Conservation (phyloP, 2,113 vertebrate species). For the Podiceps cristatus region DNA sequence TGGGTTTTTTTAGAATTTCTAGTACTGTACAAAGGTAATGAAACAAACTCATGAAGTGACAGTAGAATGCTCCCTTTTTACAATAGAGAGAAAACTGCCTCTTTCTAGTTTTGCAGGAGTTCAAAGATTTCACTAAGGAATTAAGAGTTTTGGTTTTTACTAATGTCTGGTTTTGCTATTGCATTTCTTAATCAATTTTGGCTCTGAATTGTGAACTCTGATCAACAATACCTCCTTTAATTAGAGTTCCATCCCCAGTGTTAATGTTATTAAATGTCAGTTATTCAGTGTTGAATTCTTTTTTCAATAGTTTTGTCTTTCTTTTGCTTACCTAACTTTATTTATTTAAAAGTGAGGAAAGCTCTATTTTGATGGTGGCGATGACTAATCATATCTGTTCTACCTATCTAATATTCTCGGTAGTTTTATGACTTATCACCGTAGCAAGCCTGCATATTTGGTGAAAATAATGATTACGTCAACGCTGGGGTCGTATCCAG, state of each 20-base stretch:
- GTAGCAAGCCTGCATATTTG: background rate
- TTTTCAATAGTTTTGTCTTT: background rate
- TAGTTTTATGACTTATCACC: background rate
- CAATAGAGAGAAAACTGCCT: background rate
- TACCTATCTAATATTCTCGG: background rate
- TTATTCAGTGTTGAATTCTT: background rate
- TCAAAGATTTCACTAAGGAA: conserved; percentile 14
- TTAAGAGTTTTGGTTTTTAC: background rate
- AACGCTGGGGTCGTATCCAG: background rate
- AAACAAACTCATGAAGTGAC: background rate
- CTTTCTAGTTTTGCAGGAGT: background rate
- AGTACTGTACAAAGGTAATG: background rate
- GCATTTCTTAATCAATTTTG: conserved; percentile 24
- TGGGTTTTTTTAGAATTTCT: background rate
- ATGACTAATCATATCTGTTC: background rate
- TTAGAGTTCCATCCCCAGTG: background rate
- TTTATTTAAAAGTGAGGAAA: background rate
- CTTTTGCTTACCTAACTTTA: background rate
- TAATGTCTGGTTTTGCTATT: background rate
- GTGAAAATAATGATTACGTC: background rate
- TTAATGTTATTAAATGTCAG: background rate
- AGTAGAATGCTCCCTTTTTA: background rate
- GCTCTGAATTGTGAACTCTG: background rate
- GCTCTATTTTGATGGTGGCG: background rate
- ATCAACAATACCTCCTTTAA: conserved; percentile 31